These are phyloP conservation scores for Rhyacophila brunnea DNA, from an alignment of 1,140 invertebrate genomes.

Conservation along the genomic window DNA sequence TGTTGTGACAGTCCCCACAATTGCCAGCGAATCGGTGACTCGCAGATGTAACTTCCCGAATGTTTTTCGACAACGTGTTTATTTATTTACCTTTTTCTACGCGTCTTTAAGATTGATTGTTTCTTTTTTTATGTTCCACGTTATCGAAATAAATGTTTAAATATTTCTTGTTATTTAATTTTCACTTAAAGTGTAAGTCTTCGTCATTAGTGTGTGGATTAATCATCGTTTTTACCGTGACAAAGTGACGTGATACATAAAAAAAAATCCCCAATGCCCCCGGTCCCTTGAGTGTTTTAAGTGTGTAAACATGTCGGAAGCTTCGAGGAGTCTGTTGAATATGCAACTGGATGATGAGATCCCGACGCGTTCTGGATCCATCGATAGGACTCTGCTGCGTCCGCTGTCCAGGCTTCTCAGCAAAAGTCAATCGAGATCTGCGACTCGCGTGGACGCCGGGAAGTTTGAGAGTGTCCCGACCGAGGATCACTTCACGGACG, in stretches of 20 bases:
- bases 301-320: slow-evolving; percentile 22
- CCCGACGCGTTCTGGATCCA: slow-evolving; percentile 8
- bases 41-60: slow-evolving; percentile 10
- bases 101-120: neutral
- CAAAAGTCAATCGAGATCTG: slow-evolving; percentile 25
- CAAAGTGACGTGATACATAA: neutral
- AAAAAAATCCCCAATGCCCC: neutral
- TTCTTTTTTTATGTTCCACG: neutral
- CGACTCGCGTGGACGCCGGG: slow-evolving; percentile 15
- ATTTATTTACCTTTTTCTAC: neutral
- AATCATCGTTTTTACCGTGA: neutral
- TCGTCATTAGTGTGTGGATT: neutral
- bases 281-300: neutral
- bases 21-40: slow-evolving; percentile 9
- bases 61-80: neutral
- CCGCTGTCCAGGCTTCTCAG: slow-evolving; percentile 18
- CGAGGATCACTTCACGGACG: slow-evolving; percentile 39
- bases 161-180: neutral
- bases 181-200: neutral
- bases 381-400: slow-evolving; percentile 12
- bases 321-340: slow-evolving; percentile 22
- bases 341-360: slow-evolving; percentile 6
- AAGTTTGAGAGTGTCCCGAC: slow-evolving; percentile 35
- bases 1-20: slow-evolving; percentile 19
- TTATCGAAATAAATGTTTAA: neutral